A percentile compares a stretch with the other conserved stretches of the same genome.
These are phyloP conservation scores for Silurus aristotelis DNA, from an alignment of 2,797 vertebrate genomes.

Conservation along the genomic window DNA sequence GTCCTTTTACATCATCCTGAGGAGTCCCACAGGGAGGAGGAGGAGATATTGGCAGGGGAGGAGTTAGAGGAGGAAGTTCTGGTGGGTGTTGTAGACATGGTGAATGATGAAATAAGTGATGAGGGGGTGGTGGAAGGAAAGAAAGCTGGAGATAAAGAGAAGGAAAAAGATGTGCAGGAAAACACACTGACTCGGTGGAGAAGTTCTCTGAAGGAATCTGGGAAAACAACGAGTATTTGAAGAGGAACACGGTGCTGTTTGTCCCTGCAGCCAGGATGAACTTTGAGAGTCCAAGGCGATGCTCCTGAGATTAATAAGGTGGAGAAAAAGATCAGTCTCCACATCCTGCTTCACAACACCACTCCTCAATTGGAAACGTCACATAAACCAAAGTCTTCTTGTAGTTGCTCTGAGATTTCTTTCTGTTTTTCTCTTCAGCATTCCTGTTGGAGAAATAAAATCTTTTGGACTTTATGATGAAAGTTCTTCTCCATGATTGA, in stretches of 20 bases:
- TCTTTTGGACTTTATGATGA: too few relatives aligned
- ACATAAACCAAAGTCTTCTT: too few relatives aligned
- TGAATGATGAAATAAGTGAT: background rate
- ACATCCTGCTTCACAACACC: background rate
- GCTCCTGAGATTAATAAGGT: background rate
- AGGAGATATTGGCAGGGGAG: background rate
- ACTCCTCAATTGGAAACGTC: too few relatives aligned
- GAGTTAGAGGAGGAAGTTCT: constrained; percentile 7
- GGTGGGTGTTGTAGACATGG: background rate
- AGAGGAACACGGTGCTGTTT: background rate
- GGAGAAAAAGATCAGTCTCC: background rate
- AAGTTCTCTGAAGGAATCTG: background rate
- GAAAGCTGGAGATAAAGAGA: background rate
- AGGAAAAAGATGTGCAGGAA: background rate
- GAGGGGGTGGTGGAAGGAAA: background rate
- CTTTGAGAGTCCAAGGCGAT: background rate
- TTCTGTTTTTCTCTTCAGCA: too few relatives aligned
- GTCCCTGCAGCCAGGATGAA: background rate
- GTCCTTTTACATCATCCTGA: background rate
- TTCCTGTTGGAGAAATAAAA: too few relatives aligned
- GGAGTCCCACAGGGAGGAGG: background rate
- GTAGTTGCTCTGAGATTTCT: too few relatives aligned
- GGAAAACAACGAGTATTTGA: background rate
- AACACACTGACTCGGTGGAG: rapidly evolving
- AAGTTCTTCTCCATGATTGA: too few relatives aligned